Evolutionary conservation across 2,888 invertebrate species (phyloP).

Genomic region (Tipula confusa): DNA sequence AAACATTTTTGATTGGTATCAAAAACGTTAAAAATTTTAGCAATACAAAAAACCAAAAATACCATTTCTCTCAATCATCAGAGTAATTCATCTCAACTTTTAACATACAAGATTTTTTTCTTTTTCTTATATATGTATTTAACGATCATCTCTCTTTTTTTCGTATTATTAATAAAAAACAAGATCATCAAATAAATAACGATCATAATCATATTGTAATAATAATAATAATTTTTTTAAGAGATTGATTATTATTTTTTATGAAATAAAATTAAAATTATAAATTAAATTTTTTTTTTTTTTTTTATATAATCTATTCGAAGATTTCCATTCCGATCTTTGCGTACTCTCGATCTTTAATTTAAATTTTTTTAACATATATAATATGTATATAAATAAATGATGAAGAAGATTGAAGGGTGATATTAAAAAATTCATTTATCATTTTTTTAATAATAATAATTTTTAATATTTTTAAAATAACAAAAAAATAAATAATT

Average conservation of each 20-base stretch:
- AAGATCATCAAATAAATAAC: constrained; percentile 25
- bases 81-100: neutral
- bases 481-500: neutral
- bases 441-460: neutral
- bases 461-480: neutral
- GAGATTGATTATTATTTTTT: constrained; percentile 27
- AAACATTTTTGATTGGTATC: neutral
- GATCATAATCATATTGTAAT: constrained; percentile 25
- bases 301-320: neutral
- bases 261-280: constrained; percentile 30
- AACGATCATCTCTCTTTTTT: neutral
- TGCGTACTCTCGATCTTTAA: neutral
- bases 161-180: neutral
- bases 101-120: neutral
- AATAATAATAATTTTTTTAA: neutral
- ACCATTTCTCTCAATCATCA: neutral
- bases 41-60: neutral
- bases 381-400: neutral
- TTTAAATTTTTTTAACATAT: neutral
- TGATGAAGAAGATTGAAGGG: constrained; percentile 20
- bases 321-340: neutral
- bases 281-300: constrained; percentile 28
- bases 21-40: neutral
- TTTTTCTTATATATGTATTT: neutral
- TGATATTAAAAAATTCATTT: constrained; percentile 25